Evolutionary conservation across 2,113 vertebrate genomes (phyloP), one percentile per base, ranked within the genome.

Genomic region (Xiphias gladius): DNA sequence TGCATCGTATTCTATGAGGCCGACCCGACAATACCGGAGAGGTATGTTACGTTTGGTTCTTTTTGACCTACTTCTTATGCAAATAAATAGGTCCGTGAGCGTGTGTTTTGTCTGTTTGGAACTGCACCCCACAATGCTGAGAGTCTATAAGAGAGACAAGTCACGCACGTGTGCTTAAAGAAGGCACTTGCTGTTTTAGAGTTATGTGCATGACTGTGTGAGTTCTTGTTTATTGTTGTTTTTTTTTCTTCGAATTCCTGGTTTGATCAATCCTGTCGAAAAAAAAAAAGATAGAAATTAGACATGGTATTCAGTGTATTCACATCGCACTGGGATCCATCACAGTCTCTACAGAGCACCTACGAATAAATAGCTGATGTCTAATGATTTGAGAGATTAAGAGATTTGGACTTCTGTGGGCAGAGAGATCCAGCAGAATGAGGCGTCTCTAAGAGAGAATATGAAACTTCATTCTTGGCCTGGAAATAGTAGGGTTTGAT

Each of bases 11-110:
- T 66, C 28, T 22, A 20, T 61, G 32, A 35, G 32, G 3, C 3
- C 3, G 6, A 35, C 32, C 32, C 3, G 6, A 35, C 32, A 35
- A 35, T 35, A 26, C 10, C 35, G 3, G 6, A 39, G 19, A 57
- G 20, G 58, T 28, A 2, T 24, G 0, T 61, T 50, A 30, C 41
- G 24, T 39, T 79, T 41, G 3, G 32, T 32, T 50, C 4, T 20
- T n/a, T 30, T 19, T 59, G 59, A 71, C n/a, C 67, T 26, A 65
- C 39, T 58, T 78, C 7, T 20, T 30, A 41, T 30, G 72, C 64
- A 48, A 55, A 39, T 3, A 30, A 43, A 26, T 2, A 20, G 17
- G 24, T 22, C 2, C 32, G 39, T 16, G 11, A n/a, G 5, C 52
- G 54, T 46, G 9, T 10, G 14, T 39, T 20, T 7, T 10, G 37